Evolutionary conservation across 1,140 invertebrate genomes (phyloP).

Genomic region (Leptestheria dahalacensis): DNA sequence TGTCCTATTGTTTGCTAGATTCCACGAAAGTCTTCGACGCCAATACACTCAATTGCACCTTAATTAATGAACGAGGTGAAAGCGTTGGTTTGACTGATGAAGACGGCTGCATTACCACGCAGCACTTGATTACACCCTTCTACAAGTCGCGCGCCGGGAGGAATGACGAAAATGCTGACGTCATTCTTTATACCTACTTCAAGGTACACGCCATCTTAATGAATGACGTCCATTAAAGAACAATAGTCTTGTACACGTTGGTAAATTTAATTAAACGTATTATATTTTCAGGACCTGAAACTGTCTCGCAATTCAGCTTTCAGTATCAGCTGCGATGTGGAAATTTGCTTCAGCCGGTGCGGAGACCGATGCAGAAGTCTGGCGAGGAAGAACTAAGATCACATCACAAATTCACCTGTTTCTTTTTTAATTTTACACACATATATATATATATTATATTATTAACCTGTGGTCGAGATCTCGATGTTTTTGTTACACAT

Average conservation of each 20-base stretch:
- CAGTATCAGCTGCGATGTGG: conserved; percentile 10
- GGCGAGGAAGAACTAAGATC: too few relatives aligned
- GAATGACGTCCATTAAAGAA: too few relatives aligned
- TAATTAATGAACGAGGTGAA: conserved; percentile 3
- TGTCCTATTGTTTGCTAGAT: not conserved
- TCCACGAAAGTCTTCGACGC: conserved; percentile 2
- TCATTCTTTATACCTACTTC: conserved; percentile 13
- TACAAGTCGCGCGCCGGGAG: conserved; percentile 8
- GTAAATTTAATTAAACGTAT: too few relatives aligned
- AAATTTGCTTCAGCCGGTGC: conserved; percentile 12
- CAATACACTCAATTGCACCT: conserved; percentile 1
- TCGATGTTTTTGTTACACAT: too few relatives aligned
- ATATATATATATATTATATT: too few relatives aligned
- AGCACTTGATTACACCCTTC: conserved; percentile 7
- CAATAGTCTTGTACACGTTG: too few relatives aligned
- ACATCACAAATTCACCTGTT: too few relatives aligned
- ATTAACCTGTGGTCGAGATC: too few relatives aligned
- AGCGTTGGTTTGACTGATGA: conserved; percentile 5
- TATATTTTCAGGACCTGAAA: conserved; percentile 11
- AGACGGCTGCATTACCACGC: conserved; percentile 3
- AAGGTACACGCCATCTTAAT: conserved; percentile 2
- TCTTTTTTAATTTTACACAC: too few relatives aligned
- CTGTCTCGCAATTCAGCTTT: not conserved
- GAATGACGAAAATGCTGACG: not conserved
- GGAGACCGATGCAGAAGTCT: conserved; percentile 8